phyloP scores from a whole-genome alignment of 2,113 vertebrate species.

The Urocolius indicus region DNA sequence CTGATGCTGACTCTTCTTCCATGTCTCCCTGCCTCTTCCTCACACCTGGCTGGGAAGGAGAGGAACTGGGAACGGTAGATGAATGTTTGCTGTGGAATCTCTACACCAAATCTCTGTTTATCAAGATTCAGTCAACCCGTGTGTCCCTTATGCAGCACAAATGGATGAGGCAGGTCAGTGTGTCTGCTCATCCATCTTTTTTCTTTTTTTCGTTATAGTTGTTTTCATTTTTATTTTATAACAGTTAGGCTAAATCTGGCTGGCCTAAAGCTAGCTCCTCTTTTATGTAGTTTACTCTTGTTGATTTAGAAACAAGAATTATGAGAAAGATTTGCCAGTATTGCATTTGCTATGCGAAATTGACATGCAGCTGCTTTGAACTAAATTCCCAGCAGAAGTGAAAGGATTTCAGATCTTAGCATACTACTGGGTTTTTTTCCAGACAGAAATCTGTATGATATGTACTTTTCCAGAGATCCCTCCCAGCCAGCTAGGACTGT shows the following conservation, averaged over 20 bases:
- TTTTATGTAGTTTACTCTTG: constrained; percentile 10
- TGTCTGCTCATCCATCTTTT: background rate
- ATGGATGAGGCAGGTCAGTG: background rate
- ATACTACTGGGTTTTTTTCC: constrained; percentile 14
- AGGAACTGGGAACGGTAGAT: background rate
- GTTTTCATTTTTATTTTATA: constrained; percentile 35
- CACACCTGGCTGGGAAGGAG: background rate
- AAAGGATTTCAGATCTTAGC: constrained; percentile 51
- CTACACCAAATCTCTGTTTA: background rate
- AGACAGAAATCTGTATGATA: constrained; percentile 31
- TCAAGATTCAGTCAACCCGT: constrained; percentile 1
- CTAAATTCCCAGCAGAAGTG: constrained; percentile 63
- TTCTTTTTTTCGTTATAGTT: background rate
- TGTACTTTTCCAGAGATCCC: constrained; percentile 30
- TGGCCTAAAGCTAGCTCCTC: background rate
- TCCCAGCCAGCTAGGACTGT: background rate
- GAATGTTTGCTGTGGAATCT: background rate
- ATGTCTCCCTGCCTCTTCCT: background rate
- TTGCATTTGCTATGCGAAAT: constrained; percentile 44
- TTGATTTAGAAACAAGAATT: constrained; percentile 49
- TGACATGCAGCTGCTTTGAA: constrained; percentile 61
- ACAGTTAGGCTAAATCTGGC: background rate
- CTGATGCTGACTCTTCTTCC: background rate
- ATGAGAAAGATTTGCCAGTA: background rate
- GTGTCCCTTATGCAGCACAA: background rate